Conservation (phyloP, 2,113 vertebrate genomes). For the Empidonax alnorum region DNA sequence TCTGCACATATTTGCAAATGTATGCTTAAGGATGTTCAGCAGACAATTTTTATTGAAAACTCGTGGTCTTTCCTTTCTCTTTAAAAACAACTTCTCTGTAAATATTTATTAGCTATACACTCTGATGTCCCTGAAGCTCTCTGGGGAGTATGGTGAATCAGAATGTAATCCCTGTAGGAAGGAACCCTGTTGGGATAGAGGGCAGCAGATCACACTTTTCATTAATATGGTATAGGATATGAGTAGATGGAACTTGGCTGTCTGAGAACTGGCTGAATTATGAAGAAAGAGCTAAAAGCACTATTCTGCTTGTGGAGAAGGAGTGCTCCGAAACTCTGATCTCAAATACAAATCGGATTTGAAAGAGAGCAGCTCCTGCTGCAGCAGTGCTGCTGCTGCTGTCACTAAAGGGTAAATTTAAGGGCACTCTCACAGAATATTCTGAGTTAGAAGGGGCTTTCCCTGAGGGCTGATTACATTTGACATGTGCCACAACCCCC, state of each 20-base stretch:
- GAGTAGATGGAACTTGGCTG: accelerated
- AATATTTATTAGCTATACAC: not conserved
- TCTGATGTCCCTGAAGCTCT: not conserved
- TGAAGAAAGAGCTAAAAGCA: not conserved
- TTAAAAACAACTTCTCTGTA: not conserved
- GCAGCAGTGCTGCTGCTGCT: not conserved
- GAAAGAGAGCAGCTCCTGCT: not conserved
- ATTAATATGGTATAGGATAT: not conserved
- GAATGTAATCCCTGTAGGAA: not conserved
- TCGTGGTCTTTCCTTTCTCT: not conserved
- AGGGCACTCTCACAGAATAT: not conserved
- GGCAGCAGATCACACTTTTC: not conserved
- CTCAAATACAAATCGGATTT: not conserved
- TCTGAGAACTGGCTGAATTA: not conserved
- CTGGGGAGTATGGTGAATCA: not conserved
- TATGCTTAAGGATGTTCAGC: not conserved
- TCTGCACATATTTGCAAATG: not conserved
- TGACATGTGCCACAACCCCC: not conserved
- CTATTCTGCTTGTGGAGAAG: not conserved
- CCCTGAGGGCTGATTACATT: not conserved
- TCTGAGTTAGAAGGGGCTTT: not conserved
- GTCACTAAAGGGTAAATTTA: not conserved
- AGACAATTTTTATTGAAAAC: not conserved
- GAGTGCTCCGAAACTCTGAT: not conserved
- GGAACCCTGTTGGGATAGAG: not conserved